These are phyloP conservation scores for Noctuana brunneofusca DNA, from an alignment of 2,888 invertebrate species.

Conservation along the genomic window DNA sequence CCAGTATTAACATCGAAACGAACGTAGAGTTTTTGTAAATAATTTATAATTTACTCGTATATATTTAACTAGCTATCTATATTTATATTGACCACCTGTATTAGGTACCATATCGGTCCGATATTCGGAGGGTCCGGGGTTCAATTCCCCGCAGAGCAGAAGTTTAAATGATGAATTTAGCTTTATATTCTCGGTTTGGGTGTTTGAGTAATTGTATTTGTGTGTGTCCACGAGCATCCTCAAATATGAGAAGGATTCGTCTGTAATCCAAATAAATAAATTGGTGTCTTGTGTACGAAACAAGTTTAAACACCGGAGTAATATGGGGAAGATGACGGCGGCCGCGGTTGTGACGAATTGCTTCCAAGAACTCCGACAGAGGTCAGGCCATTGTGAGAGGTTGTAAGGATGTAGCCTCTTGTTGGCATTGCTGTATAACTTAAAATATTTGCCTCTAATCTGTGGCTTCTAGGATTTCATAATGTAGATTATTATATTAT, in stretches of 20 bases:
- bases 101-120: too few species aligned
- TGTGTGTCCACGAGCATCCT: too few species aligned
- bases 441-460: background rate
- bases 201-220: too few species aligned
- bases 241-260: background rate
- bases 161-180: too few species aligned
- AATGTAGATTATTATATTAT: background rate
- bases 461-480: background rate
- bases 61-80: too few species aligned
- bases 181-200: too few species aligned
- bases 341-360: constrained; percentile 25
- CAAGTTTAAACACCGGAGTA: constrained; percentile 5
- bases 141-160: too few species aligned
- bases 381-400: constrained; percentile 3
- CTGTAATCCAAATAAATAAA: background rate
- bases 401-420: constrained; percentile 5
- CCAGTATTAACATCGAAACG: too few species aligned
- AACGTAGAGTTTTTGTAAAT: too few species aligned
- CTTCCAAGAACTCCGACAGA: constrained; percentile 22
- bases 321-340: constrained; percentile 11
- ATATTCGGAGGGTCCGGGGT: too few species aligned
- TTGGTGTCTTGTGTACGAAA: background rate
- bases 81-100: too few species aligned
- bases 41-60: too few species aligned
- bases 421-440: background rate